phyloP scores from a whole-genome alignment of 2,888 invertebrate genomes.

The Hermaeophaga mercurialis region DNA sequence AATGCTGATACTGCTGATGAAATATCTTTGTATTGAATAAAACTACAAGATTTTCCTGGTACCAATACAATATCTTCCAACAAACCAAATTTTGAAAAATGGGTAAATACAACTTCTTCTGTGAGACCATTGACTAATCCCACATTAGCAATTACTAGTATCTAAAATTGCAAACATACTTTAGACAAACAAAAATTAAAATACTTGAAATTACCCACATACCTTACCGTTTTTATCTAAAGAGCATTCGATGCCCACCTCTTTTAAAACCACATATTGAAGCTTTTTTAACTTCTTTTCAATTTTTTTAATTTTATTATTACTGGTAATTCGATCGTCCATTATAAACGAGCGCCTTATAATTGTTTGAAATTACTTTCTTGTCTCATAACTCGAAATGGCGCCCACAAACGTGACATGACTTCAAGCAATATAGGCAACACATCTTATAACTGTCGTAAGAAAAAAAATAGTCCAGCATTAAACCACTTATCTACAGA shows the following conservation, averaged over 20 bases:
- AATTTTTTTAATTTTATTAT: constrained; percentile 48
- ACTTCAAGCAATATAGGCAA: too few relatives aligned
- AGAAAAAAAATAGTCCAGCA: too few relatives aligned
- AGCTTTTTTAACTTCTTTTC: constrained; percentile 58
- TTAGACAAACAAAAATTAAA: too few relatives aligned
- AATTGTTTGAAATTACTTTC: neutral
- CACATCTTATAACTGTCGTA: too few relatives aligned
- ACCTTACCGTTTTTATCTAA: constrained; percentile 53
- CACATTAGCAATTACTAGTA: constrained; percentile 80
- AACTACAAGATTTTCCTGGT: constrained; percentile 82
- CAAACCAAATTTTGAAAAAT: constrained; percentile 61
- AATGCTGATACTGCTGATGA: constrained; percentile 65
- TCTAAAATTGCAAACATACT: constrained; percentile 63
- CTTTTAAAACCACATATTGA: constrained; percentile 56
- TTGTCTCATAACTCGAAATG: too few relatives aligned
- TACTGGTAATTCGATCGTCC: constrained; percentile 8
- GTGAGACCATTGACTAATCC: constrained; percentile 82
- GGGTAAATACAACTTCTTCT: constrained; percentile 65
- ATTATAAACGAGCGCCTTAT: too few relatives aligned
- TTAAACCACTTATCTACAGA: too few relatives aligned
- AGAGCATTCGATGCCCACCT: constrained; percentile 54
- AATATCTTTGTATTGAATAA: constrained; percentile 65
- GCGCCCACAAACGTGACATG: too few relatives aligned
- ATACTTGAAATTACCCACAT: too few relatives aligned
- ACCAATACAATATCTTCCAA: constrained; percentile 71